These are phyloP conservation scores for Lophius americanus DNA, from an alignment of 2,797 vertebrate species.

Conservation along the genomic window DNA sequence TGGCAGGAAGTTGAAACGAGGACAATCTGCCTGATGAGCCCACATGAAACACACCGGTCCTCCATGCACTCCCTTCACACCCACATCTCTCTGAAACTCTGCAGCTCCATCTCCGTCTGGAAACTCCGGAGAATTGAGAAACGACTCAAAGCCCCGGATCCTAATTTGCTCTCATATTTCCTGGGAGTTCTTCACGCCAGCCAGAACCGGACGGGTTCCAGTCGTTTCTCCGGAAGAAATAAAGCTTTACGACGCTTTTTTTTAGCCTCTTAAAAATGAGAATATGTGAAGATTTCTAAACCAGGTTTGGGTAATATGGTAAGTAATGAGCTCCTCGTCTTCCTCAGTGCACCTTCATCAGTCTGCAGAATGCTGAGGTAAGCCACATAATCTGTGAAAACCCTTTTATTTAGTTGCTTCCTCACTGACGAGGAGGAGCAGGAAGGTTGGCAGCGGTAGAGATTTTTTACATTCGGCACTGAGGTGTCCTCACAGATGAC, in stretches of 20 bases:
- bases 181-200: too few species aligned
- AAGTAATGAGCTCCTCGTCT: slow-evolving; percentile 12
- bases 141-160: neutral
- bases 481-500: slow-evolving; percentile 50
- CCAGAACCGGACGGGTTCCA: too few species aligned
- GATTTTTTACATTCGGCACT: slow-evolving; percentile 19
- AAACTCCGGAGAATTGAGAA: neutral
- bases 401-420: neutral
- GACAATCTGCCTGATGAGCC: neutral
- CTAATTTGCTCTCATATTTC: neutral
- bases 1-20: too few species aligned
- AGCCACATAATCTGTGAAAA: too few species aligned
- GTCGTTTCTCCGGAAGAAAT: too few species aligned
- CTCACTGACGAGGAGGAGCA: slow-evolving; percentile 29
- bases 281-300: slow-evolving; percentile 4
- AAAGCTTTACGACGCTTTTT: slow-evolving; percentile 11
- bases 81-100: neutral
- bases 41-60: neutral
- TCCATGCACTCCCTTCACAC: neutral
- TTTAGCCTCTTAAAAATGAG: slow-evolving; percentile 35
- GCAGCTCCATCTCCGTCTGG: neutral
- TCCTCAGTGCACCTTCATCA: neutral
- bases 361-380: neutral
- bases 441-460: slow-evolving; percentile 38
- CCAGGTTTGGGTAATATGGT: slow-evolving; percentile 1